Base-by-base conservation (phyloP, 2,888 invertebrate genomes). In the Agonopterix arenella region DNA sequence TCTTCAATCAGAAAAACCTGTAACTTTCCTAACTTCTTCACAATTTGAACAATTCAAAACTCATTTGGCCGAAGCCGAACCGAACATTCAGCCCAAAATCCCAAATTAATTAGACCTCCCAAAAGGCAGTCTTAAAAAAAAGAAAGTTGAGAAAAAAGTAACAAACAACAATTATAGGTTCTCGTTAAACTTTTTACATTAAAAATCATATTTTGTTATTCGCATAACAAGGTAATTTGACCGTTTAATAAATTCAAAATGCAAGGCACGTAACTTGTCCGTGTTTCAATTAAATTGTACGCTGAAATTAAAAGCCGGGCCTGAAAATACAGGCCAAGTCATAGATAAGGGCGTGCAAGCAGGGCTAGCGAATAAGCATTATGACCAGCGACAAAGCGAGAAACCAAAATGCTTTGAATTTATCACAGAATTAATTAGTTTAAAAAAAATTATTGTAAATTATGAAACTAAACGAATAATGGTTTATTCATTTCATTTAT, bases 201-300 rank as follows among this genome's bases (percentile, higher is more conserved):
- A 72, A 66, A 28, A 71, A 72, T 55, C 56, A 58, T 46, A 40
- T 62, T 72, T 72, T 67, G 68, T 70, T 70, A 69, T 70, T 68
- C 68, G 61, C 55, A 54, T 59, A 60, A 66, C 68, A 61, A 63
- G 56, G 44, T 60, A 60, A 61, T 67, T 69, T 62, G 66, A 64
- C 66, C 70, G 62, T 70, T 73, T 68, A 65, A 60, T 60, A 59
- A 55, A 70, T 78, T 76, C 73, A 64, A 64, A 64, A 79, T 80
- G 69, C 79, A 68, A 58, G 58, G 58, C 52, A 59, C 66, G 75
- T 64, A 50, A 52, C 46, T 52, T 58, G 70, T 64, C 69, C 77
- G 75, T 72, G 76, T 76, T 79, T 74, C 76, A 76, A 78, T 78
- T 78, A 78, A 68, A 42, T 48, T 36, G 42, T 41, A 47, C 53